Evolutionary conservation across 2,113 vertebrate genomes (phyloP).

Genomic region (Muntiacus muntjak): DNA sequence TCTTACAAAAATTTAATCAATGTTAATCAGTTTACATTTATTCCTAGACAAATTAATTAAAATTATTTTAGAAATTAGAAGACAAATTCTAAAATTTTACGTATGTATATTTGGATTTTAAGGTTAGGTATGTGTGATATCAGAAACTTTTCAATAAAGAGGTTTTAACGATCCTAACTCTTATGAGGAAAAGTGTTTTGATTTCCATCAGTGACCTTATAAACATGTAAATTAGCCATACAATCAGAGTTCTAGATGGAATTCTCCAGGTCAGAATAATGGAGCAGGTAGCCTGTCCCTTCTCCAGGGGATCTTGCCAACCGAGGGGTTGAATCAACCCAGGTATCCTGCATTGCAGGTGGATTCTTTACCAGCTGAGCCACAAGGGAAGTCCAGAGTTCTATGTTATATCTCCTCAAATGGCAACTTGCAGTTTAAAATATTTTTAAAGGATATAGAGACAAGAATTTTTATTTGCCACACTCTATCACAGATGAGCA

Average conservation of each 20-base stretch:
- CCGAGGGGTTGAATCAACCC: not conserved
- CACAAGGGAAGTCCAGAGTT: not conserved
- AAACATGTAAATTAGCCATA: not conserved
- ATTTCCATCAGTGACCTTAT: not conserved
- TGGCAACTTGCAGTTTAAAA: not conserved
- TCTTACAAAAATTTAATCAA: not conserved
- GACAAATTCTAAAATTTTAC: not conserved
- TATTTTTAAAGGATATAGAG: not conserved
- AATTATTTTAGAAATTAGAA: not conserved
- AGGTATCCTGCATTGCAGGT: not conserved
- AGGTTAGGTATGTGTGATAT: not conserved
- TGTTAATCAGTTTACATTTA: not conserved
- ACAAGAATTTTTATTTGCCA: not conserved
- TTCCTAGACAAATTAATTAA: not conserved
- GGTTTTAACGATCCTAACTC: rapidly evolving
- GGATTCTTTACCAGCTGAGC: not conserved
- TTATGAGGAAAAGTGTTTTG: not conserved
- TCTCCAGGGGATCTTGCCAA: not conserved
- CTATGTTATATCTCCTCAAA: not conserved
- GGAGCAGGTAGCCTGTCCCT: not conserved
- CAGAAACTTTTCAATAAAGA: not conserved
- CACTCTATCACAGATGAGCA: not conserved
- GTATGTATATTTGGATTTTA: not conserved
- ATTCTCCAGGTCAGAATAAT: not conserved
- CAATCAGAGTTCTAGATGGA: not conserved